Conservation (phyloP, 2,113 vertebrate genomes). For the Lutjanus erythropterus region DNA sequence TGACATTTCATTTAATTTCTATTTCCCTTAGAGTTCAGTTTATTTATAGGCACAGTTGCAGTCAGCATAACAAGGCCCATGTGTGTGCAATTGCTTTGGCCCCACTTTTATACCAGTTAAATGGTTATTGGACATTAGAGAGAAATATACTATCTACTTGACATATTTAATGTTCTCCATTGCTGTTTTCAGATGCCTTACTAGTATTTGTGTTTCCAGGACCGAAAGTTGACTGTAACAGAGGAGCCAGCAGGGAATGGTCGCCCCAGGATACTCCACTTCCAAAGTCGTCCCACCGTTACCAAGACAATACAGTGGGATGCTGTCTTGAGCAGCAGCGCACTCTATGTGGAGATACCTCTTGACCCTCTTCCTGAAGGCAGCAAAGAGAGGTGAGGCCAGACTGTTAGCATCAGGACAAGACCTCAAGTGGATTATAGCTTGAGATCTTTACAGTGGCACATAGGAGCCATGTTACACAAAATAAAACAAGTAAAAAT, state of each 20-base stretch:
- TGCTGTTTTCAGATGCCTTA: neutral
- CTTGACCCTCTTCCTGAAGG: conserved; percentile 84
- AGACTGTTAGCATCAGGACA: too few relatives aligned
- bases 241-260: conserved; percentile 85
- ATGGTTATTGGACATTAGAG: neutral
- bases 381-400: conserved; percentile 87
- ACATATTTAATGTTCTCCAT: neutral
- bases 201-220: conserved; percentile 63
- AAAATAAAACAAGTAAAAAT: neutral
- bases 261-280: conserved; percentile 85
- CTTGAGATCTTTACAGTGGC: neutral
- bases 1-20: neutral
- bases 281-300: conserved; percentile 83
- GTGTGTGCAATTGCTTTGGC: neutral
- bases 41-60: neutral
- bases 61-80: neutral
- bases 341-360: conserved; percentile 86
- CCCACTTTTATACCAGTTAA: neutral
- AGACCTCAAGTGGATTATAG: neutral
- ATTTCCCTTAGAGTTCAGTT: neutral
- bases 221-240: conserved; percentile 86
- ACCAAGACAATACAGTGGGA: conserved; percentile 84
- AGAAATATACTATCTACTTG: neutral
- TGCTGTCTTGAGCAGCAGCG: conserved; percentile 81
- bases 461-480: neutral